Base-by-base conservation (phyloP, 2,113 vertebrate species). In the Strigops habroptila region DNA sequence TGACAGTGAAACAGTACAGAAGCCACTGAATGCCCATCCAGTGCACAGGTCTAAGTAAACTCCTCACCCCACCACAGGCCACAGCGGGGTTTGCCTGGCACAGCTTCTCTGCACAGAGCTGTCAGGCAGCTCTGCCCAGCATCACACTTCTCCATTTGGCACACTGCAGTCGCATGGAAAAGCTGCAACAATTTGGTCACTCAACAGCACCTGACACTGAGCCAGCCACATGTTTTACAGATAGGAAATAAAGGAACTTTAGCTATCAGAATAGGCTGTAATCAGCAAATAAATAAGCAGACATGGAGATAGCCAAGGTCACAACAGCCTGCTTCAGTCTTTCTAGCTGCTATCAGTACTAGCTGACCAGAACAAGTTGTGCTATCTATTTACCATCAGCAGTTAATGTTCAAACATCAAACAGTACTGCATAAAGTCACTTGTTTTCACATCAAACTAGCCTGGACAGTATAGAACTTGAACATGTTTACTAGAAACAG, bases 361-460 rank as follows among this genome's bases (percentile, higher is more conserved):
- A 16, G n/a, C 95, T 90, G 84, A 95, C 88, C 55, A 90, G 95
- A 93, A 94, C 89, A 12, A 91, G 93, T 41, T 80, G 75, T 82
- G 44, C 46, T 80, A 88, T 86, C 94, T 95, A 77, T 80, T 64
- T 82, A 86, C 89, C 90, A 96, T 96, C 92, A 95, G 82, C 75
- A 82, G 55, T 62, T 59, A 82, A 51, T 28, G 71, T 69, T 85
- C 88, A 82, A 73, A 75, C 21, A 44, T 22, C 44, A 86, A 80
- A 78, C 51, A 91, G 33, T 3, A 69, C 79, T 81, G 86, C 88
- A 65, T 12, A 3, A 71, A 89, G 78, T 74, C 1, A 0, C 93
- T 18, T 90, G 94, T 91, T 95, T 95, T 91, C 84, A 93, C 81
- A 96, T 88, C 93, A 95, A 94, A 88, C 97, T 39, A 51, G 84